Conservation (phyloP, 1,140 invertebrate genomes). For the Panonychus citri region DNA sequence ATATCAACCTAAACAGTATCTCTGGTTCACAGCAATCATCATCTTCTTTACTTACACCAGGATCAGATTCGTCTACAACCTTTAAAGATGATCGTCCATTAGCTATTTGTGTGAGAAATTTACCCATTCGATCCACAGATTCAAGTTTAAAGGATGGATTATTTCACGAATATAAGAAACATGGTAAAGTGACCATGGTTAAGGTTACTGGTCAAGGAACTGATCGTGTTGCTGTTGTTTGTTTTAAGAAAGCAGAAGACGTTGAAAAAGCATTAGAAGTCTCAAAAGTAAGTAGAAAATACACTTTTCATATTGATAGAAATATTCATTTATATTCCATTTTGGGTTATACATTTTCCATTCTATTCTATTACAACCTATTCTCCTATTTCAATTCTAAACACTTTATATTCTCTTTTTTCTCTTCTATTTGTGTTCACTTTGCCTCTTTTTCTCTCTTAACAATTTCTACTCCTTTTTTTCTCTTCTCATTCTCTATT, state of each 20-base stretch:
- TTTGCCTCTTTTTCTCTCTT: too few relatives aligned
- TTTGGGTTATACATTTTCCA: background rate
- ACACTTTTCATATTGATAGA: too few relatives aligned
- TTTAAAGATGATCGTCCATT: conserved; percentile 42
- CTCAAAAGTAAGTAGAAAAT: conserved; percentile 34
- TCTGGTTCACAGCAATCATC: too few relatives aligned
- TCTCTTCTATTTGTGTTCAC: background rate
- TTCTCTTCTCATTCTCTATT: too few relatives aligned
- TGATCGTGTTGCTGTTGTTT: conserved; percentile 62
- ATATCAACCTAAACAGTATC: too few relatives aligned
- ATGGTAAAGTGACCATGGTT: conserved; percentile 87
- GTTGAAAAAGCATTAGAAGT: conserved; percentile 82
- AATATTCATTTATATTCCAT: background rate
- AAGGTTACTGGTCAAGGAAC: conserved; percentile 57
- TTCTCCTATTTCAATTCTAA: background rate
- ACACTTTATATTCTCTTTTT: background rate
- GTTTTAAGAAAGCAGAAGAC: conserved; percentile 88
- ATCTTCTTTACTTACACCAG: background rate
- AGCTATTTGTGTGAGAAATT: conserved; percentile 71
- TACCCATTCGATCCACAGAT: conserved; percentile 63
- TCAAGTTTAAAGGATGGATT: conserved; percentile 86
- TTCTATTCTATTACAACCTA: too few relatives aligned
- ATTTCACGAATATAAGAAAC: conserved; percentile 95
- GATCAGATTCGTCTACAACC: conserved; percentile 2
- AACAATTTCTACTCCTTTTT: too few relatives aligned